Evolutionary conservation across 2,113 vertebrate genomes (phyloP).

Genomic region (Aix galericulata): DNA sequence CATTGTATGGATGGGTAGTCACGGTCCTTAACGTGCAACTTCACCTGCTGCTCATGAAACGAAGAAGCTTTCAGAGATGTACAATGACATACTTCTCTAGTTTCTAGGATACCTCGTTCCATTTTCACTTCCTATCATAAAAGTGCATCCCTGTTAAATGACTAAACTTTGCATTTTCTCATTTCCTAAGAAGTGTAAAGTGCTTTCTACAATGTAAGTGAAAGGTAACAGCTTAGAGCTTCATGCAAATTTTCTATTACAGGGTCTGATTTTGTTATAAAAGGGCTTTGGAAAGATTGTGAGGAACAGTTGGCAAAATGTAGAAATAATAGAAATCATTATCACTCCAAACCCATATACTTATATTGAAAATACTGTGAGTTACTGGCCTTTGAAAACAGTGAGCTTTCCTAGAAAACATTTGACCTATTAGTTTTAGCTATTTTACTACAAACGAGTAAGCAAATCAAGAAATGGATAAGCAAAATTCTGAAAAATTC

Average conservation of each 20-base stretch:
- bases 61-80: conserved; percentile 20
- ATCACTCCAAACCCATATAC: not conserved
- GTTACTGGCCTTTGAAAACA: not conserved
- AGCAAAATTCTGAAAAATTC: not conserved
- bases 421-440: not conserved
- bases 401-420: not conserved
- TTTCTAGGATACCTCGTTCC: not conserved
- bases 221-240: not conserved
- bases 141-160: not conserved
- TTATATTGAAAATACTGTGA: not conserved
- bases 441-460: not conserved
- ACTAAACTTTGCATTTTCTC: not conserved
- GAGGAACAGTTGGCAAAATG: not conserved
- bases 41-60: conserved; percentile 47
- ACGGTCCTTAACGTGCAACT: conserved; percentile 1
- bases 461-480: not conserved
- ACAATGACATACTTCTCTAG: not conserved
- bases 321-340: not conserved
- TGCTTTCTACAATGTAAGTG: not conserved
- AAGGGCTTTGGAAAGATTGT: not conserved
- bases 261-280: not conserved
- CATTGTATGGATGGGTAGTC: conserved; percentile 35
- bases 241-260: not conserved
- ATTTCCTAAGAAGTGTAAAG: not conserved
- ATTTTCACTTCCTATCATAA: not conserved